Percentiles rank a stretch among this genome's conserved stretches.
Conservation (phyloP, 2,113 vertebrate species). For the Colossoma macropomum region DNA sequence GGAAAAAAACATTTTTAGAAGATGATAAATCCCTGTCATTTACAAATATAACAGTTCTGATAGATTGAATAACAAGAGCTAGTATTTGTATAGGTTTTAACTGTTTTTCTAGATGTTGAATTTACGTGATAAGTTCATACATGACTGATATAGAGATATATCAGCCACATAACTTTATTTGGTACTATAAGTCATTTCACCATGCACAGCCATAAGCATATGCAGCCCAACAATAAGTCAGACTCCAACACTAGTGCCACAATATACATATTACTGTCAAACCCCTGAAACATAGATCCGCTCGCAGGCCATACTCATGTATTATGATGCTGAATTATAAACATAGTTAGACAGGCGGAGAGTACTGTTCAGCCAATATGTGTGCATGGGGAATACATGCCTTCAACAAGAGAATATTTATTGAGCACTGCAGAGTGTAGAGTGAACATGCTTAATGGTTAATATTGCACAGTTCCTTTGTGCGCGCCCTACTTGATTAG, state of each 20-base stretch:
- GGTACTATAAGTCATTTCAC: neutral
- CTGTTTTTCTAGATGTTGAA: neutral
- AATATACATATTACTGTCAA: conserved; percentile 48
- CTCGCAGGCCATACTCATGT: conserved; percentile 42
- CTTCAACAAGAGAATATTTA: conserved; percentile 52
- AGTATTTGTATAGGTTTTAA: neutral
- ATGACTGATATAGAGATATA: conserved; percentile 11
- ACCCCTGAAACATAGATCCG: conserved; percentile 40
- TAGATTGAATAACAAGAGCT: neutral
- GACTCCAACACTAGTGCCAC: conserved; percentile 27
- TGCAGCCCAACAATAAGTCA: conserved; percentile 30
- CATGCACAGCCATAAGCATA: conserved; percentile 8
- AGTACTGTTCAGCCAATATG: conserved; percentile 21
- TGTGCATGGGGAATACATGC: conserved; percentile 41
- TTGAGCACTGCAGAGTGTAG: conserved; percentile 47
- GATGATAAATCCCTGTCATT: neutral
- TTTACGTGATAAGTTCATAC: neutral
- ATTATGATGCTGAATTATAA: conserved; percentile 48
- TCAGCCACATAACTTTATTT: conserved; percentile 3
- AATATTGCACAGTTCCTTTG: conserved; percentile 37
- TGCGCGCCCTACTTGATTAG: conserved; percentile 52
- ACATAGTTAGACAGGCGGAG: conserved; percentile 36
- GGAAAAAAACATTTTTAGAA: neutral
- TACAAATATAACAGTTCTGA: neutral
- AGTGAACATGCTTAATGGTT: conserved; percentile 50